phyloP scores from a whole-genome alignment of 2,888 invertebrate species.

The Limnephilus auricula region DNA sequence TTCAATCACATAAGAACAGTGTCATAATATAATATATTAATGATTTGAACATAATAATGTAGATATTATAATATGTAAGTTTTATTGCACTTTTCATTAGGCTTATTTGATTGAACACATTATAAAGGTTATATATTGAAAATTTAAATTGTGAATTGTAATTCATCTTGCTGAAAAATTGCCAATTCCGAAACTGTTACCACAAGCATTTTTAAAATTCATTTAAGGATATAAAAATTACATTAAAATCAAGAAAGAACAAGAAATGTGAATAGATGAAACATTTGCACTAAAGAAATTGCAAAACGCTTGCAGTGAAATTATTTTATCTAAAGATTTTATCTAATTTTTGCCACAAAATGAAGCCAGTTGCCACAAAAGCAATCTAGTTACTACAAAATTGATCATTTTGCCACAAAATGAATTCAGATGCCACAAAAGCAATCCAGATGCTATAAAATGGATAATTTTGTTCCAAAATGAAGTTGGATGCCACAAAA shows the following conservation, averaged over 20 bases:
- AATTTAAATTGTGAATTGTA: not conserved
- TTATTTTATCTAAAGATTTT: not conserved
- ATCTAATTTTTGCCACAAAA: not conserved
- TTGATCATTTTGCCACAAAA: not conserved
- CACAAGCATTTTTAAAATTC: not conserved
- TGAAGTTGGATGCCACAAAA: no score
- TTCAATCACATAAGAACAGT: not conserved
- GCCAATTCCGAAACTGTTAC: not conserved
- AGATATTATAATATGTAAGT: not conserved
- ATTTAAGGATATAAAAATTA: not conserved
- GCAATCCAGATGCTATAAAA: no score
- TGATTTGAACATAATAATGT: not conserved
- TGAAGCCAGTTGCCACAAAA: not conserved
- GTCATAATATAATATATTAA: not conserved
- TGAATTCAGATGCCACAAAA: not conserved
- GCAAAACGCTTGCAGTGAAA: not conserved
- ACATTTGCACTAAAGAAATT: not conserved
- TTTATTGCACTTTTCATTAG: not conserved
- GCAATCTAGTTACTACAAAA: not conserved
- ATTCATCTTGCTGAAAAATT: not conserved
- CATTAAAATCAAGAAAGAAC: not conserved
- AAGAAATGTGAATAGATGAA: not conserved
- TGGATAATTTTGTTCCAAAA: no score
- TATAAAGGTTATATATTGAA: not conserved
- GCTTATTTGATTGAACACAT: not conserved